Percentiles rank a stretch among this genome's conserved stretches.
Conservation (phyloP, 2,888 invertebrate species). For the Aphodius granarius region DNA sequence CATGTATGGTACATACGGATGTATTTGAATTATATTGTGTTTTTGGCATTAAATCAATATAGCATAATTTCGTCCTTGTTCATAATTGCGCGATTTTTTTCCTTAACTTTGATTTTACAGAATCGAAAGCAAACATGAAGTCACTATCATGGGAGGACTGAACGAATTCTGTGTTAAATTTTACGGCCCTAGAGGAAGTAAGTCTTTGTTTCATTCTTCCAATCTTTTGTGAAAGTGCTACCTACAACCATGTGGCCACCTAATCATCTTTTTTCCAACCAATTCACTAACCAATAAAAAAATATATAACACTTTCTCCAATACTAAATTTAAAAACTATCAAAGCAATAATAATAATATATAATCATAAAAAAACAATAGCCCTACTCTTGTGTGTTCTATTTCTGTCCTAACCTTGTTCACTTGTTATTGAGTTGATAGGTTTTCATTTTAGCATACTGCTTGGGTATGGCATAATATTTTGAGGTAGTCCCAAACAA, state of each 20-base stretch:
- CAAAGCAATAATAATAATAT: too few species aligned
- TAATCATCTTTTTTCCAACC: neutral
- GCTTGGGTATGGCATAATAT: neutral
- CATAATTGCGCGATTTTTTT: constrained; percentile 40
- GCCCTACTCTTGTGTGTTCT: neutral
- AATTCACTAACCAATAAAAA: neutral
- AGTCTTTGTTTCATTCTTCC: constrained; percentile 53
- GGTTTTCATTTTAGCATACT: neutral
- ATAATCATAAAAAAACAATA: neutral
- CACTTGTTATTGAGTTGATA: neutral
- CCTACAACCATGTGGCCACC: neutral
- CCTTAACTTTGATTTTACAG: constrained; percentile 57
- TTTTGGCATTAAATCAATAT: constrained; percentile 27
- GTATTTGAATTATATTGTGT: neutral
- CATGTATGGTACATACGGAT: neutral
- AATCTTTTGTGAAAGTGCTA: neutral
- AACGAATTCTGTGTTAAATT: constrained; percentile 99
- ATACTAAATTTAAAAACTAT: too few species aligned
- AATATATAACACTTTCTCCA: too few species aligned
- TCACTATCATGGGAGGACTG: constrained; percentile 95
- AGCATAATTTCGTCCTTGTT: constrained; percentile 41
- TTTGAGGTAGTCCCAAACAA: neutral
- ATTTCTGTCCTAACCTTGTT: neutral
- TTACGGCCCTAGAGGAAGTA: constrained; percentile 96
- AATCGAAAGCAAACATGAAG: constrained; percentile 99